Evolutionary conservation across 2,797 vertebrate species (phyloP).

Genomic region (Myotis vivesi): DNA sequence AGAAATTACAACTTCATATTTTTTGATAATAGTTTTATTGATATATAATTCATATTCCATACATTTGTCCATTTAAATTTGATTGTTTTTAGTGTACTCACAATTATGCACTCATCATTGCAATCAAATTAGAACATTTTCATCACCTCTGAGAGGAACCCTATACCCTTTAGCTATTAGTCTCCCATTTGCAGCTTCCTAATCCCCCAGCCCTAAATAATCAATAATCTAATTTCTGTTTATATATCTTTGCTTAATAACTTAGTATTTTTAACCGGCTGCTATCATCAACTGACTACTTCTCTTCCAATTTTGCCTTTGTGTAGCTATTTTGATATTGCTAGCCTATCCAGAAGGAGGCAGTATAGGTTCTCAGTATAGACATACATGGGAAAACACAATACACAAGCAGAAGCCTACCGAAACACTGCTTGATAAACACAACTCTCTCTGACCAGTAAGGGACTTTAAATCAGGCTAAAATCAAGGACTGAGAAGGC

Average conservation of each 20-base stretch:
- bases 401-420: background rate
- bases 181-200: background rate
- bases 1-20: background rate
- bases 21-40: background rate
- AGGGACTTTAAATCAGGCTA: background rate
- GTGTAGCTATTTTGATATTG: background rate
- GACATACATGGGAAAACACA: background rate
- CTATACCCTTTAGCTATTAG: background rate
- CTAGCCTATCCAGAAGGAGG: conserved; percentile 69
- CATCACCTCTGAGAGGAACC: background rate
- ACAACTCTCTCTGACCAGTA: fast-evolving
- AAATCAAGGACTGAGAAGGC: background rate
- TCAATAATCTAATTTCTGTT: background rate
- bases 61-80: background rate
- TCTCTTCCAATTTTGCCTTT: background rate
- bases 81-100: background rate
- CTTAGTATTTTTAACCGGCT: background rate
- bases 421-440: background rate
- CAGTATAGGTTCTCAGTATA: conserved; percentile 52
- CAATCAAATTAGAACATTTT: background rate
- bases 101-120: background rate
- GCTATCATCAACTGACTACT: background rate
- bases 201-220: background rate
- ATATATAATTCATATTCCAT: background rate
- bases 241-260: background rate